phyloP scores from a whole-genome alignment of 2,113 vertebrate genomes.

The Agelaius phoeniceus region DNA sequence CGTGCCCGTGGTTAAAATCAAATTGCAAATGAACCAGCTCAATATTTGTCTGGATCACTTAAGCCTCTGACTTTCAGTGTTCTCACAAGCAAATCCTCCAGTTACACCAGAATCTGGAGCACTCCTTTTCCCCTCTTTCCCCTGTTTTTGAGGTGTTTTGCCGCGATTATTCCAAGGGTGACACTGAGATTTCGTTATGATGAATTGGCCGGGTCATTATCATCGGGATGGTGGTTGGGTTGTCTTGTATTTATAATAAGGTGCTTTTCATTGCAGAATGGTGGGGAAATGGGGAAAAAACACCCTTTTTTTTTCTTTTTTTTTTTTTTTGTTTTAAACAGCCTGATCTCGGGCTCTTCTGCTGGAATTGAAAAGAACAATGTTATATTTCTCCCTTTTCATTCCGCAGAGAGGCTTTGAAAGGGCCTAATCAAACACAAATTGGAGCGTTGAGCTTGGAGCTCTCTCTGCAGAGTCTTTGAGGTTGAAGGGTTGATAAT shows the following conservation, averaged over 20 bases:
- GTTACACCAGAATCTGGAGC: not conserved
- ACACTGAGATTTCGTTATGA: not conserved
- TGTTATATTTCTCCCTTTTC: not conserved
- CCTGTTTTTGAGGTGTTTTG: not conserved
- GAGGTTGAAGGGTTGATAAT: not conserved
- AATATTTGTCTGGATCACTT: conserved; percentile 29
- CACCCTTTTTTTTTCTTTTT: not conserved
- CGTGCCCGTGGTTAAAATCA: conserved; percentile 22
- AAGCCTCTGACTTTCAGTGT: not conserved
- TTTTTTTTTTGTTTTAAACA: conserved; percentile 32
- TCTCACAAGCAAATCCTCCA: not conserved
- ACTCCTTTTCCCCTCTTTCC: not conserved
- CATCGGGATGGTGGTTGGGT: not conserved
- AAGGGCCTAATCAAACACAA: conserved; percentile 19
- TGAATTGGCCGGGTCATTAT: not conserved
- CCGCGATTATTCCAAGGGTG: not conserved
- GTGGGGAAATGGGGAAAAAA: fast-evolving
- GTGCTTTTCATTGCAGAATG: not conserved
- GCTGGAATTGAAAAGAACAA: not conserved
- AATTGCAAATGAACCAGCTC: conserved; percentile 40
- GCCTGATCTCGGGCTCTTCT: not conserved
- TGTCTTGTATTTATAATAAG: not conserved
- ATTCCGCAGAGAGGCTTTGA: conserved; percentile 10
- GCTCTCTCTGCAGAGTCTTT: not conserved
- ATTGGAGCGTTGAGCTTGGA: not conserved